Conservation (phyloP, 2,797 vertebrate genomes). For the Neopelma chrysocephalum region DNA sequence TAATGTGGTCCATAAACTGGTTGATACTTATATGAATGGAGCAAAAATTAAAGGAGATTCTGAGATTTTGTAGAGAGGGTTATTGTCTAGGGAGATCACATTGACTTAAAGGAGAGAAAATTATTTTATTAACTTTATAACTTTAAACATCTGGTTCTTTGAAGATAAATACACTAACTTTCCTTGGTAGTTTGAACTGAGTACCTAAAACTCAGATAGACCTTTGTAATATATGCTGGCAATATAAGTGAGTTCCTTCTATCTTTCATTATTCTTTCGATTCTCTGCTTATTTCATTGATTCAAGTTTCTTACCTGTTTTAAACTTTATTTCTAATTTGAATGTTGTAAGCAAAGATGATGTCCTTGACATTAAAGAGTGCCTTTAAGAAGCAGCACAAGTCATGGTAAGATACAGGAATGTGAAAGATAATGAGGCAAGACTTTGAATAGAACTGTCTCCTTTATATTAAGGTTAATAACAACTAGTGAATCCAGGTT, state of each 20-base stretch:
- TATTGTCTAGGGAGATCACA: background rate
- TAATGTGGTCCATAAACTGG: background rate
- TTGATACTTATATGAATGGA: background rate
- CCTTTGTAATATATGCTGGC: background rate
- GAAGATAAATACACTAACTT: background rate
- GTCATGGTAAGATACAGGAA: background rate
- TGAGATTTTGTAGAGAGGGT: background rate
- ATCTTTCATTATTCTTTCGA: background rate
- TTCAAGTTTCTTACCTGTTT: background rate
- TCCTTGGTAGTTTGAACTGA: background rate
- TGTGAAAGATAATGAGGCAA: background rate
- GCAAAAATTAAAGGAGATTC: background rate
- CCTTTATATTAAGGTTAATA: conserved; percentile 1
- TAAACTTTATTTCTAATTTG: background rate
- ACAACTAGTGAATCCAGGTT: background rate
- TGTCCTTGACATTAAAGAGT: background rate
- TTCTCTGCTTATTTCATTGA: background rate
- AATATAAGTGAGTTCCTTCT: background rate
- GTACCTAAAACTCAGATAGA: background rate
- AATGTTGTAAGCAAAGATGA: background rate
- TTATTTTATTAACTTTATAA: background rate
- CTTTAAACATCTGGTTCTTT: background rate
- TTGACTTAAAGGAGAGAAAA: background rate
- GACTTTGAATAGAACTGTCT: background rate
- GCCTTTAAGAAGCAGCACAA: background rate